Evolutionary conservation across 2,888 invertebrate genomes (phyloP).

Genomic region (Pollenia angustigena): DNA sequence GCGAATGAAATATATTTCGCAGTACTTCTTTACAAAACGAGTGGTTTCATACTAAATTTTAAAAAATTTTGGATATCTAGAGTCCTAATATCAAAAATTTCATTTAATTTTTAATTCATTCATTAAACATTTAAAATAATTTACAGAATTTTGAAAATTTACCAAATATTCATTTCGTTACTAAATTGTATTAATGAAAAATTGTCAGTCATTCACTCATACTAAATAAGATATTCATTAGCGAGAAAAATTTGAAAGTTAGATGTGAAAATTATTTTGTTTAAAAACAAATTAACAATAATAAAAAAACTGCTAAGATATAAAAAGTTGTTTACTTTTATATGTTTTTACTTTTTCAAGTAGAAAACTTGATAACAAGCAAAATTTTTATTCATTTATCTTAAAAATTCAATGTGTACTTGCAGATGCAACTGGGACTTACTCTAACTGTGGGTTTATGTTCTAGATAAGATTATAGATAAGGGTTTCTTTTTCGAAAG

Average conservation of each 20-base stretch:
- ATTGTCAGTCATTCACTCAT: slow-evolving; percentile 11
- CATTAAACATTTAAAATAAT: slow-evolving; percentile 23
- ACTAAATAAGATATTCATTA: slow-evolving; percentile 24
- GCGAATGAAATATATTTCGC: too few species aligned
- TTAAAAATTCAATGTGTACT: too few species aligned
- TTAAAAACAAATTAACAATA: not conserved
- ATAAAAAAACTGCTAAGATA: slow-evolving; percentile 7
- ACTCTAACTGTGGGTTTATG: too few species aligned
- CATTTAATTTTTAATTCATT: too few species aligned
- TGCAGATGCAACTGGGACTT: too few species aligned
- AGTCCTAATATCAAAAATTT: too few species aligned
- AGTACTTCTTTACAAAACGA: too few species aligned
- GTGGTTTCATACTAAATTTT: too few species aligned
- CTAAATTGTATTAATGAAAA: not conserved
- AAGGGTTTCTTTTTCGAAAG: too few species aligned
- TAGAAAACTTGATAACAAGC: slow-evolving; percentile 22
- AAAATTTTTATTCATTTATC: slow-evolving; percentile 7
- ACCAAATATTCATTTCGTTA: slow-evolving; percentile 19
- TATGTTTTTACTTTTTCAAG: not conserved
- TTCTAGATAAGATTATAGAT: too few species aligned
- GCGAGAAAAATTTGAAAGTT: slow-evolving; percentile 14
- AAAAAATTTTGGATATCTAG: too few species aligned
- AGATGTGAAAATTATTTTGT: not conserved
- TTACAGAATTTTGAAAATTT: slow-evolving; percentile 26
- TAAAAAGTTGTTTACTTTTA: slow-evolving; percentile 31